A percentile compares a stretch with the other conserved stretches of the same genome.
These are phyloP conservation scores for Holocentrus rufus DNA, from an alignment of 2,797 vertebrate genomes.

Conservation along the genomic window DNA sequence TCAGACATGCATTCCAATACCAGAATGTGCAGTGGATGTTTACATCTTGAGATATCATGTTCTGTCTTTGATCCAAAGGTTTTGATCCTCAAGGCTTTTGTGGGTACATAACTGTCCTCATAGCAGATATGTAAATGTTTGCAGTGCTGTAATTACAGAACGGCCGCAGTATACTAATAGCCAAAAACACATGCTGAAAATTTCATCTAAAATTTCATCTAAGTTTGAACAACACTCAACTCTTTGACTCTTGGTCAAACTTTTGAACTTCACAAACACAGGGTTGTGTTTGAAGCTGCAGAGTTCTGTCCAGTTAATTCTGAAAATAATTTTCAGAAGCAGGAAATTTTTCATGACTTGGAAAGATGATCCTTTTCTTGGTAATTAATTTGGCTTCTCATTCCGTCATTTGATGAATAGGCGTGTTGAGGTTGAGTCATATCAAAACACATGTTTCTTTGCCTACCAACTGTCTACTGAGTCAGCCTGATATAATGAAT, in stretches of 20 bases:
- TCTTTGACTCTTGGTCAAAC: neutral
- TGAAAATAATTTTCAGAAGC: neutral
- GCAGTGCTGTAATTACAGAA: neutral
- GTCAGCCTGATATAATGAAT: neutral
- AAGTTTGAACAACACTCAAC: neutral
- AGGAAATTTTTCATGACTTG: neutral
- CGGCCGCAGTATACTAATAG: neutral
- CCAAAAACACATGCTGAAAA: neutral
- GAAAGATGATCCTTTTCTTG: neutral
- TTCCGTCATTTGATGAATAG: neutral
- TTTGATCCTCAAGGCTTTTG: neutral
- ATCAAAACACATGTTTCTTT: neutral
- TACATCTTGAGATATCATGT: neutral
- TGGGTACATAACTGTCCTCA: neutral
- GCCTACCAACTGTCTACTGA: neutral
- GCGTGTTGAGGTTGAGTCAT: neutral
- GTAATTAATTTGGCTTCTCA: slow-evolving; percentile 1
- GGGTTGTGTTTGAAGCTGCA: neutral
- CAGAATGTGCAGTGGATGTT: neutral
- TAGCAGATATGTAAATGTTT: neutral
- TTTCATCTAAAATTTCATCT: too few species aligned
- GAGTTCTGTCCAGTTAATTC: neutral
- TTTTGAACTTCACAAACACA: too few species aligned
- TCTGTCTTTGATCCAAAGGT: neutral
- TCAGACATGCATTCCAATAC: neutral